Evolutionary conservation across 64 coral and sea anemone species (phyloP).

Genomic region (Porites australiensis): DNA sequence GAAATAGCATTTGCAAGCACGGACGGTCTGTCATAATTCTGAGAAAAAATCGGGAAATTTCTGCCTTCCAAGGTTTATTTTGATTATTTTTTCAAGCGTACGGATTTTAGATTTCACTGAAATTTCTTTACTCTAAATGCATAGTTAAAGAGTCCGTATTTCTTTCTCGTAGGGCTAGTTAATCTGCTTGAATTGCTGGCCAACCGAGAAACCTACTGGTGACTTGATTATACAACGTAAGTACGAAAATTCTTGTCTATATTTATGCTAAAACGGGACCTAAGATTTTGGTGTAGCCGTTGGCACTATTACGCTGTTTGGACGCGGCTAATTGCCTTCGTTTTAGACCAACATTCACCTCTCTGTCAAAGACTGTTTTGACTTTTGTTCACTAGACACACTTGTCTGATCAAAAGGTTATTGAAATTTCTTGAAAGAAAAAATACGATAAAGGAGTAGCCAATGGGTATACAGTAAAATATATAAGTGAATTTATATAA

Average conservation of each 20-base stretch:
- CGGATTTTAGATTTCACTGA: not conserved
- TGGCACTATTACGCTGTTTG: not conserved
- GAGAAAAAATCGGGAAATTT: not conserved
- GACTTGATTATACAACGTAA: constrained; percentile 30
- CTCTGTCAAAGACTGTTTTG: not conserved
- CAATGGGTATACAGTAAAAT: too few relatives aligned
- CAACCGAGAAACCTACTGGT: constrained; percentile 25
- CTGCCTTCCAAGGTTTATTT: constrained; percentile 10
- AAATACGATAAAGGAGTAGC: too few relatives aligned
- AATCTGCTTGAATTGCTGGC: constrained; percentile 34
- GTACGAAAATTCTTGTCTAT: not conserved
- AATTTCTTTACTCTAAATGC: not conserved
- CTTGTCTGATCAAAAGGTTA: not conserved
- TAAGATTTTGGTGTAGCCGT: not conserved
- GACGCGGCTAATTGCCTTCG: not conserved
- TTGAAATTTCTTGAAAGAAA: not conserved
- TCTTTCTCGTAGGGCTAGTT: constrained; percentile 3
- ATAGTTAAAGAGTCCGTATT: not conserved
- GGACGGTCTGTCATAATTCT: constrained; percentile 33
- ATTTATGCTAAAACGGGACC: not conserved
- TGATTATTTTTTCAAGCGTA: not conserved
- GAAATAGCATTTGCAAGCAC: constrained; percentile 53
- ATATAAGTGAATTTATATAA: too few relatives aligned
- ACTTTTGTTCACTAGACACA: not conserved
- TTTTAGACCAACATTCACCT: too few relatives aligned